Evolutionary conservation across 2,888 invertebrate genomes (phyloP).

Genomic region (Diogma glabrata): DNA sequence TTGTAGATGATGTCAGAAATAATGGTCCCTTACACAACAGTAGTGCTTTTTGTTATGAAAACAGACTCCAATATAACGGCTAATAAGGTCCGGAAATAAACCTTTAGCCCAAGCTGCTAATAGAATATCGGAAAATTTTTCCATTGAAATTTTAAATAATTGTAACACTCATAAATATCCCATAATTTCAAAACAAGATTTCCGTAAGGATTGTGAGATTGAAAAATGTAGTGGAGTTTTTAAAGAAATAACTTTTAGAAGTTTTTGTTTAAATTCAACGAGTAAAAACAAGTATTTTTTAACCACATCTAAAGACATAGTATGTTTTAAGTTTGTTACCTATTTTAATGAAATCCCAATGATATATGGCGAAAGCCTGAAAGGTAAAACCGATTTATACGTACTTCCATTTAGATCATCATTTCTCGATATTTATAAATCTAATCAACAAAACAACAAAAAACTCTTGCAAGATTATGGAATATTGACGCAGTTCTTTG

Average conservation of each 20-base stretch:
- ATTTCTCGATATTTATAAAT: conserved; percentile 17
- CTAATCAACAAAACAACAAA: conserved; percentile 13
- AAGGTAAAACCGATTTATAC: no score
- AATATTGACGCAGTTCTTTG: neutral
- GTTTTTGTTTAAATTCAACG: conserved; percentile 5
- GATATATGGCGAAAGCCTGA: no score
- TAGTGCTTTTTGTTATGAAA: conserved; percentile 10
- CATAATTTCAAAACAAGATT: neutral
- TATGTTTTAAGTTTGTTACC: no score
- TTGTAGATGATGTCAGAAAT: conserved; percentile 9
- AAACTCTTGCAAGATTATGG: conserved; percentile 13
- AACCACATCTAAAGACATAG: neutral
- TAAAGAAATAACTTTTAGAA: conserved; percentile 14
- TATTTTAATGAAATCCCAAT: no score
- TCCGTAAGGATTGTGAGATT: neutral
- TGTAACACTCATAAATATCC: neutral
- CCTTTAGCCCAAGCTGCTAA: conserved; percentile 13
- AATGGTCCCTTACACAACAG: conserved; percentile 8
- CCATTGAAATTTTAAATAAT: neutral
- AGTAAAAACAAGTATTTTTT: neutral
- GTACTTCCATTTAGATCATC: no score
- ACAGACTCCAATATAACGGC: conserved; percentile 8
- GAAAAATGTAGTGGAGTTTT: neutral
- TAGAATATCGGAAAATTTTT: conserved; percentile 1
- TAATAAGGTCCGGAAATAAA: conserved; percentile 9